These are phyloP conservation scores for Lamellibrachia satsuma DNA, from an alignment of 2,888 invertebrate species.

Conservation along the genomic window DNA sequence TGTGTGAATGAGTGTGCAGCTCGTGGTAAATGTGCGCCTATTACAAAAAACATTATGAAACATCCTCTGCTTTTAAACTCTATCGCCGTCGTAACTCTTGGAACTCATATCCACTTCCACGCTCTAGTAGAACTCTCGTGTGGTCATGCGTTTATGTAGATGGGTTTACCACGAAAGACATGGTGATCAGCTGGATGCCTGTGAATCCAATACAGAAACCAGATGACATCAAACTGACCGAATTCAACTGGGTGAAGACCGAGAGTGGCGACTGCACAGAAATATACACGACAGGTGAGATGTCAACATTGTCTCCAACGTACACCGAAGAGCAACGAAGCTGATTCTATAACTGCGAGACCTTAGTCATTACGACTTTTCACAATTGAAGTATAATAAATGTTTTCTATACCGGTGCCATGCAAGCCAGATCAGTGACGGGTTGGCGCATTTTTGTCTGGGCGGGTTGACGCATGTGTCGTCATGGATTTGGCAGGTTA, in stretches of 20 bases:
- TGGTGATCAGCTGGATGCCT: constrained; percentile 34
- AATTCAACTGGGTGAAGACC: constrained; percentile 31
- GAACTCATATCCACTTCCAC: background rate
- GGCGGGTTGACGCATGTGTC: too few relatives aligned
- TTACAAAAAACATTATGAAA: background rate
- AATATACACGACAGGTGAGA: constrained; percentile 31
- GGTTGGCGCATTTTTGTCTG: too few relatives aligned
- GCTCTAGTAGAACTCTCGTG: background rate
- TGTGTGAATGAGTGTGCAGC: background rate
- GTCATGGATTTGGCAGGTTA: too few relatives aligned
- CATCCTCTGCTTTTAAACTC: background rate
- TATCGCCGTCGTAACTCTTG: background rate
- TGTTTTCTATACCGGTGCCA: too few relatives aligned
- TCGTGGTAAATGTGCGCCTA: background rate
- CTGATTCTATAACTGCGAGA: too few relatives aligned
- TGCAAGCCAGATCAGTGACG: too few relatives aligned
- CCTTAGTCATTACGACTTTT: too few relatives aligned
- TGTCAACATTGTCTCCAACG: background rate
- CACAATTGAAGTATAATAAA: too few relatives aligned
- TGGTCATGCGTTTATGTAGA: background rate
- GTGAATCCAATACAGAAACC: constrained; percentile 32
- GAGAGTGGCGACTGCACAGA: constrained; percentile 28
- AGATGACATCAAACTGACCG: constrained; percentile 33
- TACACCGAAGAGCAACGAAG: too few relatives aligned
- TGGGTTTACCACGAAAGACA: constrained; percentile 36